Evolutionary conservation across 2,888 invertebrate species (phyloP), one percentile per base, ranked within the genome.

Genomic region (Drosophila fulvimacula): DNA sequence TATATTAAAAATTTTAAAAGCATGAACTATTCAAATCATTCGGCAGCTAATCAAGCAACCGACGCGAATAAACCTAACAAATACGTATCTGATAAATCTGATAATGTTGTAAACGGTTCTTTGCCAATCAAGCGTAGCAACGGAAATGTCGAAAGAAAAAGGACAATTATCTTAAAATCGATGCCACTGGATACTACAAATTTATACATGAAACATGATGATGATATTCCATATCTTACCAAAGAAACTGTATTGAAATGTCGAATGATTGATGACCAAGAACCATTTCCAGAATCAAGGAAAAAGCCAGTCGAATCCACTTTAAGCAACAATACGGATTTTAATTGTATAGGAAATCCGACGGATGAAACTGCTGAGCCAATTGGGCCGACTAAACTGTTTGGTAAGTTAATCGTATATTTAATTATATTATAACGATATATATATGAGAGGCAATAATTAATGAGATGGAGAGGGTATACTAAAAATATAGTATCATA

Each of bases 241-340:
- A 89, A 91, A 58, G 95, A 95, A 90, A 95, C 95, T 27, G 82
- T 91, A n/a, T 77, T 91, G 17, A 91, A 90, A 66, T 91, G 89
- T 61, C 91, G 88, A 69, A 69, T 90, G 73, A 57, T 91, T 44
- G 69, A 73, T 1, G 73, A 80, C 13, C 61, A 72, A 5, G 32
- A 51, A 34, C 34, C 11, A 21, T 46, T 66, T 17, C 36, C 72
- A 27, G 75, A 82, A 13, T 44, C 61, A 9, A 62, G 56, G 7
- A 67, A 69, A 32, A 67, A 73, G 32, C 34, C 38, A n/a, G 27
- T 56, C 13, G 56, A 49, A 7, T n/a, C 38, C 19, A 57, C 65
- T 52, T 38, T 69, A n/a, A 42, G 11, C 11, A 60, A 48, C 11
- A 59, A 36, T 30, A 53, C 65, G 3, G 73, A 76, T 0, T 69